A percentile compares a stretch with the other conserved stretches of the same genome.
Evolutionary conservation across 2,888 invertebrate genomes (phyloP).

Genomic region (Drosophila kanekoi): DNA sequence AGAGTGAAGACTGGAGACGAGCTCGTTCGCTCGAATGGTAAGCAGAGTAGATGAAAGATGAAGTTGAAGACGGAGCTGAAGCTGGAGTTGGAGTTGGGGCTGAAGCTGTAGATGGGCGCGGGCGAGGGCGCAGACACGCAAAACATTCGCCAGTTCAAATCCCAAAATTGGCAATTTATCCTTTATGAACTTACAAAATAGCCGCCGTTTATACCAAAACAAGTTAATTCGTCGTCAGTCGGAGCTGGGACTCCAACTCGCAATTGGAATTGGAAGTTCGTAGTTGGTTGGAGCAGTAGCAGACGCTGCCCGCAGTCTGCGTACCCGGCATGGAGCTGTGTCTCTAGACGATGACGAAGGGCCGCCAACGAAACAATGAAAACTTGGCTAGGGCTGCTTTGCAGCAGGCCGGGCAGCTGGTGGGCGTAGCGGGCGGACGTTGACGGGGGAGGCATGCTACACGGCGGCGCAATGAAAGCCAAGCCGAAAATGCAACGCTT

Average conservation of each 20-base stretch:
- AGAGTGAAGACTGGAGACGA: conserved; percentile 12
- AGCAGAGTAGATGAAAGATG: conserved; percentile 58
- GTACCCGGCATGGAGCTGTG: conserved; percentile 11
- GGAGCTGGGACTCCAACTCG: conserved; percentile 35
- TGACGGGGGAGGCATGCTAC: conserved; percentile 21
- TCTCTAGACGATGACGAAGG: conserved; percentile 78
- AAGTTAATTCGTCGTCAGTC: conserved; percentile 80
- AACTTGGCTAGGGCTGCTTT: conserved; percentile 36
- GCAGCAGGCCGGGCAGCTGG: conserved; percentile 1
- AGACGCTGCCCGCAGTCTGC: conserved; percentile 32
- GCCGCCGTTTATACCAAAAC: conserved; percentile 83
- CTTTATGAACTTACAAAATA: conserved; percentile 84
- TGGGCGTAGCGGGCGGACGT: background rate
- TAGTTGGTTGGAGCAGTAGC: conserved; percentile 40
- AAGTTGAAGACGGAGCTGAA: conserved; percentile 34
- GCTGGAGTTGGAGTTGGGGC: background rate
- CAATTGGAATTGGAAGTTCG: conserved; percentile 17
- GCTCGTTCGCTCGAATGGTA: conserved; percentile 43
- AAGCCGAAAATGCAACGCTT: conserved; percentile 81
- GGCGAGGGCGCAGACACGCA: conserved; percentile 66
- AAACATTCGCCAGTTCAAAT: conserved; percentile 81
- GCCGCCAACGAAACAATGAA: conserved; percentile 79
- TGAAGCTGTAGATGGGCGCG: background rate
- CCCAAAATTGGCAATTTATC: conserved; percentile 83
- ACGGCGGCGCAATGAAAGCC: conserved; percentile 79